Evolutionary conservation across 2,797 vertebrate species (phyloP).

Genomic region (Acanthis flammea): DNA sequence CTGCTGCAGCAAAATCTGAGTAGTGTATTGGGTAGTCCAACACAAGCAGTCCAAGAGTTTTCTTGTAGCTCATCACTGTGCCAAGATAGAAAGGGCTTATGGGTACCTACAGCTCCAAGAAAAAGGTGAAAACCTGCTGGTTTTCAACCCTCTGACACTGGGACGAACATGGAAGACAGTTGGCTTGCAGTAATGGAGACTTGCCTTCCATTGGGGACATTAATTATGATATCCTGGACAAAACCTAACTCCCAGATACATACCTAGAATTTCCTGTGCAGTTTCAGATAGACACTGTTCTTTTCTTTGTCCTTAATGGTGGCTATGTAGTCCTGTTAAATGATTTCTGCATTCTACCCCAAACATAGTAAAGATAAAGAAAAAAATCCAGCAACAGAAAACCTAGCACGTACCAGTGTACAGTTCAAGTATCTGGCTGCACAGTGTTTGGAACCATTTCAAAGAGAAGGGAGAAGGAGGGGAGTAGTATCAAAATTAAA

Average conservation of each 20-base stretch:
- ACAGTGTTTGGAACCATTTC: background rate
- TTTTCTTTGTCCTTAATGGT: background rate
- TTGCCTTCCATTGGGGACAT: background rate
- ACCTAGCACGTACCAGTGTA: fast-evolving
- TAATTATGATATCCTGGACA: background rate
- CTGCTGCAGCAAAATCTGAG: background rate
- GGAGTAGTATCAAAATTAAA: background rate
- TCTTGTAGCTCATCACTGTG: background rate
- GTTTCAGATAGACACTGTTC: background rate
- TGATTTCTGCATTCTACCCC: background rate
- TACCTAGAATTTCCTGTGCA: background rate
- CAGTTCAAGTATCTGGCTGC: background rate
- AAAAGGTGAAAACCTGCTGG: background rate
- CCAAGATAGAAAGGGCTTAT: background rate
- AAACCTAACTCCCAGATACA: background rate
- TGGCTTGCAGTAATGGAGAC: background rate
- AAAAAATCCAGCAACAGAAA: background rate
- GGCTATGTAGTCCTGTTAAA: background rate
- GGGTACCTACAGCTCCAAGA: background rate
- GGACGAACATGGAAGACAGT: background rate
- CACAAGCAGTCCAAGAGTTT: background rate
- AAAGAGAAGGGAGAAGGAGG: background rate
- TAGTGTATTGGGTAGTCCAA: background rate
- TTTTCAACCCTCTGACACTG: background rate
- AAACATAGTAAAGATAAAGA: background rate